Evolutionary conservation across 2,888 invertebrate species (phyloP).

Genomic region (Limnephilus marmoratus): DNA sequence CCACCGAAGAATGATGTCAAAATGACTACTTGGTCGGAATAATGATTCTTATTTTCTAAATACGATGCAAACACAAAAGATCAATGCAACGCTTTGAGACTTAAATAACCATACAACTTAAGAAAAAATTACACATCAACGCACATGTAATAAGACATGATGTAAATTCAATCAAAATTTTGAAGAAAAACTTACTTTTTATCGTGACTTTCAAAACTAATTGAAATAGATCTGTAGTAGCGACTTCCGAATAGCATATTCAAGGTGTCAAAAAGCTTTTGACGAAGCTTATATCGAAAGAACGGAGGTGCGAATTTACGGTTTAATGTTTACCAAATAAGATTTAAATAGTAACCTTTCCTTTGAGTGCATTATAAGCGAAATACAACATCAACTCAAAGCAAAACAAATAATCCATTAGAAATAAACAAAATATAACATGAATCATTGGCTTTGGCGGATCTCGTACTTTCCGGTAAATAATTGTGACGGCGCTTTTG

Average conservation of each 20-base stretch:
- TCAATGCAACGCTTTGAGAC: too few species aligned
- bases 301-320: not conserved
- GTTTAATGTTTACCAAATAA: not conserved
- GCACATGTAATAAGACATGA: too few species aligned
- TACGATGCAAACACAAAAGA: too few species aligned
- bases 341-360: conserved; percentile 5
- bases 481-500: conserved; percentile 19
- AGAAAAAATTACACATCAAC: too few species aligned
- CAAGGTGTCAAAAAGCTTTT: conserved; percentile 19
- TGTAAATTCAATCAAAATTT: too few species aligned
- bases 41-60: too few species aligned
- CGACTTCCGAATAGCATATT: not conserved
- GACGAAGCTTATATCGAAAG: not conserved
- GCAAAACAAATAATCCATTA: conserved; percentile 39
- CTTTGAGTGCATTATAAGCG: conserved; percentile 33
- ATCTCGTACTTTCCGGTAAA: conserved; percentile 11
- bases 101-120: too few species aligned
- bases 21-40: too few species aligned
- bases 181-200: too few species aligned
- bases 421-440: conserved; percentile 21
- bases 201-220: not conserved
- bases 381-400: conserved; percentile 24
- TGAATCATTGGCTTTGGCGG: conserved; percentile 25
- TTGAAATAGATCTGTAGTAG: not conserved
- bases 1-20: too few species aligned